Evolutionary conservation across 2,113 vertebrate species (phyloP).

Genomic region (Pachyramphus minor): DNA sequence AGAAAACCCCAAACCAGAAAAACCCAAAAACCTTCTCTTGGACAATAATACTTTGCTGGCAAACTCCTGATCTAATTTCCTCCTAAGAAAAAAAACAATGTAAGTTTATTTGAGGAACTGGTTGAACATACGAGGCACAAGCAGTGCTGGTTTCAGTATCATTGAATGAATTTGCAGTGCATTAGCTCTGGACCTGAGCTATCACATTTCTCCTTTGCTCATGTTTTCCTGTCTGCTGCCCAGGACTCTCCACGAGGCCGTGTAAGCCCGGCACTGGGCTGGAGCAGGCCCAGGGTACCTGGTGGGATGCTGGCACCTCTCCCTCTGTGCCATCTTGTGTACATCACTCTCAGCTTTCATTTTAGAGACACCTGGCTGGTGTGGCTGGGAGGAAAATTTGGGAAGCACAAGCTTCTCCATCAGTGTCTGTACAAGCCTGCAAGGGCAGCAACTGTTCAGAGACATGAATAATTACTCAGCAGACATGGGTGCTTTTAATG

Average conservation of each 20-base stretch:
- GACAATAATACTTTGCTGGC: neutral
- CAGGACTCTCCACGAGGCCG: accelerated
- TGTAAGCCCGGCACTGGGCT: neutral
- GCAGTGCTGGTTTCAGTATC: neutral
- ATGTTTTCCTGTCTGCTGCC: neutral
- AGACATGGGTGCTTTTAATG: neutral
- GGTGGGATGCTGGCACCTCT: neutral
- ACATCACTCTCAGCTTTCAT: neutral
- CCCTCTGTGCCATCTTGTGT: neutral
- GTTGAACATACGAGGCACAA: neutral
- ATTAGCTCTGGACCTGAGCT: neutral
- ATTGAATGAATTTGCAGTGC: neutral
- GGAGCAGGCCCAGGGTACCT: neutral
- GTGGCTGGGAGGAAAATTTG: neutral
- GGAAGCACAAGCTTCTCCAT: neutral
- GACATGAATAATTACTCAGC: neutral
- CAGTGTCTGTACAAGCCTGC: neutral
- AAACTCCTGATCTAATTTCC: neutral
- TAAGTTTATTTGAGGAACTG: neutral
- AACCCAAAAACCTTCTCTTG: accelerated
- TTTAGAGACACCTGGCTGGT: neutral
- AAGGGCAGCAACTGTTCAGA: neutral
- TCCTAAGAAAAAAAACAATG: neutral
- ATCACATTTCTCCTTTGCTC: accelerated
- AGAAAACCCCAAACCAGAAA: neutral